A percentile compares a stretch with the other conserved stretches of the same genome.
phyloP scores from a whole-genome alignment of 2,888 invertebrate genomes.

The Cyclophora punctaria region DNA sequence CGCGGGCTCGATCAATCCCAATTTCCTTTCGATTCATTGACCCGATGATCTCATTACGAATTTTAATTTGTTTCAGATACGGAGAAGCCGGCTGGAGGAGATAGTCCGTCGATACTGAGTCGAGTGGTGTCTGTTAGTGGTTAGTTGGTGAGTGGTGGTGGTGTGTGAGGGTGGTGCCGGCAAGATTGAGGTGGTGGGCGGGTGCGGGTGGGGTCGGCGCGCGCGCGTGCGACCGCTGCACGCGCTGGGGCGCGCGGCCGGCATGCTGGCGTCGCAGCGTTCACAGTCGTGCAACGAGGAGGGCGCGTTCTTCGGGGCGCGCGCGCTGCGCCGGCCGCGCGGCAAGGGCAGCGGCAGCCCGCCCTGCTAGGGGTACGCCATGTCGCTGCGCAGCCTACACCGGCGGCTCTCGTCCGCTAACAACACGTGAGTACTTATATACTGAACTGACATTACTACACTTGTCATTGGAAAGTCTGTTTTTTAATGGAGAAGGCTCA shows the following conservation, averaged over 20 bases:
- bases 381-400: slow-evolving; percentile 79
- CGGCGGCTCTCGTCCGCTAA: slow-evolving; percentile 77
- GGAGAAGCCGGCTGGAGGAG: slow-evolving; percentile 26
- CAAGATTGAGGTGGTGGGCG: slow-evolving; percentile 72
- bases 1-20: slow-evolving; percentile 36
- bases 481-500: too few species aligned
- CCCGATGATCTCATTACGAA: slow-evolving; percentile 33
- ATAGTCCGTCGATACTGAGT: too few species aligned
- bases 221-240: slow-evolving; percentile 72
- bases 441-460: neutral
- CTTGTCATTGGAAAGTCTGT: too few species aligned
- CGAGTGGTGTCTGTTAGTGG: slow-evolving; percentile 9
- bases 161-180: slow-evolving; percentile 37
- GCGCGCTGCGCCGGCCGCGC: slow-evolving; percentile 74
- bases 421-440: slow-evolving; percentile 69
- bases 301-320: slow-evolving; percentile 73
- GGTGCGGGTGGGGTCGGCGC: slow-evolving; percentile 71
- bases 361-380: slow-evolving; percentile 78
- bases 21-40: slow-evolving; percentile 33
- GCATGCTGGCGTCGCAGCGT: slow-evolving; percentile 71
- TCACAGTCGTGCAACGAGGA: slow-evolving; percentile 74
- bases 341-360: slow-evolving; percentile 75
- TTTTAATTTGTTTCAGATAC: slow-evolving; percentile 63
- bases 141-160: slow-evolving; percentile 14
- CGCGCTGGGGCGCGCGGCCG: slow-evolving; percentile 65